Evolutionary conservation across 2,113 vertebrate genomes (phyloP), one percentile per base, ranked within the genome.

Genomic region (Gasterosteus nipponicus): DNA sequence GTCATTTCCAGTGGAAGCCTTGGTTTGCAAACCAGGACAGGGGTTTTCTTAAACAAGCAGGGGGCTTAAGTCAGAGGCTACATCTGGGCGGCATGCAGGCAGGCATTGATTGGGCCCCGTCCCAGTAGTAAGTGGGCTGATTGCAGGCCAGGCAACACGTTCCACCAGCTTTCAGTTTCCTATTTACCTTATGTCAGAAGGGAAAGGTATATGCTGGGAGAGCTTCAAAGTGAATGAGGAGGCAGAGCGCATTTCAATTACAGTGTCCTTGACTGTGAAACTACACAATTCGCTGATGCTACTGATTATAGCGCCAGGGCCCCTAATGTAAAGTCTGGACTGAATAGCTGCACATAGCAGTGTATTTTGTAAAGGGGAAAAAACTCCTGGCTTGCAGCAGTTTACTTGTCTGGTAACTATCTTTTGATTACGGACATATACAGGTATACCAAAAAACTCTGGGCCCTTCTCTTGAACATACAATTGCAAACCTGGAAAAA

Each of bases 1-100:
- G 91, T 92, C 85, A 93, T 94, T 94, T 94, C 93, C 92, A 93
- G 91, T 83, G 90, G 86, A 92, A 92, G 88, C 89, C 72, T 92
- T 84, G 87, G 84, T 93, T 92, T 91, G 87, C 63, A 87, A 91
- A 91, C 92, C 90, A 90, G 90, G 86, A 87, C 61, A 53, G 80
- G 77, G 82, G 80, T 92, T 26, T 92, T 90, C 82, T 83, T 86
- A 92, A 92, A 92, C 88, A 89, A 93, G 89, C 86, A 64, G 67
- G 69, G 9, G 89, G 84, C 86, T 88, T 93, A 87, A 82, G 87
- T 84, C 81, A 72, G 82, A 82, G 83, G 83, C 79, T 86, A 86
- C 89, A 91, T 91, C 92, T 93, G 90, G 86, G 89, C 49, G 71
- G 64, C 42, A 65, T 87, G 87, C 81, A 82, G 81, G 86, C 83